A percentile compares a stretch with the other conserved stretches of the same genome.
These are phyloP conservation scores for Helicolenus hilgendorfi DNA, from an alignment of 2,797 vertebrate genomes.

Conservation along the genomic window DNA sequence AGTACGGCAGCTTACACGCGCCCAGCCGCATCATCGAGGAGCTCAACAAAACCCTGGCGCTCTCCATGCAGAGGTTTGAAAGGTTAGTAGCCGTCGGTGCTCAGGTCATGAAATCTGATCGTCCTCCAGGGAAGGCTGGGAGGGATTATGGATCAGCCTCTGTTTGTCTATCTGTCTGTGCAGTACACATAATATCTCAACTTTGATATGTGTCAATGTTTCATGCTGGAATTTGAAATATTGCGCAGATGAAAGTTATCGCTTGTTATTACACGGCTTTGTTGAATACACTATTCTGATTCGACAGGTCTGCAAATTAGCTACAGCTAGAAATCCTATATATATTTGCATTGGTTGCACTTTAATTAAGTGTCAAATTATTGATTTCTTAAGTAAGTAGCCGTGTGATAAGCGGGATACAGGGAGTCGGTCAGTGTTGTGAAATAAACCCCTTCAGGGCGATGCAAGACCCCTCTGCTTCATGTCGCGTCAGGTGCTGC, in stretches of 20 bases:
- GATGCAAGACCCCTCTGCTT: too few relatives aligned
- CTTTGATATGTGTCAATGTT: background rate
- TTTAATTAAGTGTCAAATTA: too few relatives aligned
- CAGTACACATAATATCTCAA: slow-evolving; percentile 6
- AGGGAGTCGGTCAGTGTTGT: too few relatives aligned
- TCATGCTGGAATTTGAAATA: background rate
- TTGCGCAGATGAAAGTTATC: background rate
- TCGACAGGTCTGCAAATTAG: too few relatives aligned
- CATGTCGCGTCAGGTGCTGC: too few relatives aligned
- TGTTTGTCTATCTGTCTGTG: background rate
- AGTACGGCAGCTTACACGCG: slow-evolving; percentile 94
- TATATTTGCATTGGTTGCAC: too few relatives aligned
- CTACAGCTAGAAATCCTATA: too few relatives aligned
- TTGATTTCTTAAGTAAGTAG: too few relatives aligned
- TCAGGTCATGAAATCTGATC: slow-evolving; percentile 43
- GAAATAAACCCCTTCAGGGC: too few relatives aligned
- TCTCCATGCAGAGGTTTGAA: slow-evolving; percentile 99
- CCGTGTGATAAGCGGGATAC: too few relatives aligned
- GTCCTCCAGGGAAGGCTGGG: slow-evolving; percentile 15
- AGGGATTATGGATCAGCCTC: slow-evolving; percentile 53
- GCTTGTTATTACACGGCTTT: background rate
- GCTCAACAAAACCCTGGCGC: slow-evolving; percentile 98
- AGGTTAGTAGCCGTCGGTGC: slow-evolving; percentile 88
- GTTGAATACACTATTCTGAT: too few relatives aligned
- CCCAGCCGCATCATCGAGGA: slow-evolving; percentile 98